Evolutionary conservation across 2,888 invertebrate species (phyloP), one percentile per base, ranked within the genome.

Genomic region (Anthophora plumipes): DNA sequence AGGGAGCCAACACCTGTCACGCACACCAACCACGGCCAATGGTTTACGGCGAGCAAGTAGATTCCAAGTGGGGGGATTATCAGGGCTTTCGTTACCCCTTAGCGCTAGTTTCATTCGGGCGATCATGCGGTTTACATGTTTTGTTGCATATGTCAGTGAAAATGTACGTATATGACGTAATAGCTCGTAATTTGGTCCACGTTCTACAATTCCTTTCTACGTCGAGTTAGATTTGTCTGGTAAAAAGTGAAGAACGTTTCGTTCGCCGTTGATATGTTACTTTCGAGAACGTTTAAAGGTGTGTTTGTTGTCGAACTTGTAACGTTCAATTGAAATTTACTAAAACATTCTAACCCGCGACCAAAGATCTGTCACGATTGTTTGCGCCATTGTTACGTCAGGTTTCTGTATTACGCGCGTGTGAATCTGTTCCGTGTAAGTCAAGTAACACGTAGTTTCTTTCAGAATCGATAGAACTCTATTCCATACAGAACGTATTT

Each of bases 1-100:
- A 83, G 88, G 84, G 86, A 85, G 82, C 81, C 81, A 85, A 88
- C 91, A 91, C 91, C 91, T 91, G 91, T 91, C 90, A 88, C 84
- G 86, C 88, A 89, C 88, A 84, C 85, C 84, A 80, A 75, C 82
- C 75, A 86, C 84, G 78, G 66, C 70, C 77, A 79, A 63, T 73
- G 78, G 61, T 80, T 63, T 72, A 72, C 67, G 64, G 60, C 61
- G 52, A 77, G 64, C 75, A 73, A 75, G 77, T 78, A 82, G 77
- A 70, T 63, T 48, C 52, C 74, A 77, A 77, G 59, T 77, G 84
- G 78, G 71, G n/a, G 85, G 81, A 54, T 78, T 72, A 69, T 69
- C 77, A 68, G 82, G 70, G 75, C 67, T 76, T 67, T 71, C 80
- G 63, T 72, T 77, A 76, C 79, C 82, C 77, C 77, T 82, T 82